Evolutionary conservation across 2,797 vertebrate species (phyloP).

Genomic region (Oreochromis grahami): DNA sequence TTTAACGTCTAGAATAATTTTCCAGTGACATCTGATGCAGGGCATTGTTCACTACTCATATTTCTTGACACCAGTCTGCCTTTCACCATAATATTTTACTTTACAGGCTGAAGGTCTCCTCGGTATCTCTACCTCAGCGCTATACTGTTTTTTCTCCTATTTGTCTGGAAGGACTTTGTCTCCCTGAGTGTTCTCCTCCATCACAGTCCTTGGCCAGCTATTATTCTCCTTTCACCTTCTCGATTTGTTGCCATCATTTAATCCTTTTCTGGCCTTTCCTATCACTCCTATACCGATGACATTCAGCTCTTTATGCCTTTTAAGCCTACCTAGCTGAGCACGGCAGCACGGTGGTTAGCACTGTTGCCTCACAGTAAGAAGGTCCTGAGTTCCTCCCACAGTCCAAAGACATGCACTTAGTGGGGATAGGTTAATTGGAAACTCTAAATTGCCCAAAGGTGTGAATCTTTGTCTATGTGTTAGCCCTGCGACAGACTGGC

Average conservation of each 20-base stretch:
- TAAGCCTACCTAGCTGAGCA: not conserved
- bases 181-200: not conserved
- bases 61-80: not conserved
- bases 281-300: accelerated
- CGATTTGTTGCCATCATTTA: not conserved
- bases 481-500: not conserved
- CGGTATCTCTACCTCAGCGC: accelerated
- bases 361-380: not conserved
- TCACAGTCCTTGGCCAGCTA: not conserved
- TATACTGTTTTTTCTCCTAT: not conserved
- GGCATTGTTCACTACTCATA: not conserved
- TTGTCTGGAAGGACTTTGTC: not conserved
- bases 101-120: not conserved
- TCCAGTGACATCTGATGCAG: not conserved
- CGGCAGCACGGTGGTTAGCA: accelerated
- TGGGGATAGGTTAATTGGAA: not conserved
- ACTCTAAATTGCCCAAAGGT: not conserved
- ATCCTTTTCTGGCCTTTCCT: not conserved
- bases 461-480: not conserved
- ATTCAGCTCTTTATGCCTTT: not conserved
- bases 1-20: accelerated
- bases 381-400: not conserved
- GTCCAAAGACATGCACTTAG: not conserved
- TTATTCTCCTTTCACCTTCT: not conserved
- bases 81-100: not conserved